Evolutionary conservation across 1,140 invertebrate genomes (phyloP).

Genomic region (Lasioglossum albipes): DNA sequence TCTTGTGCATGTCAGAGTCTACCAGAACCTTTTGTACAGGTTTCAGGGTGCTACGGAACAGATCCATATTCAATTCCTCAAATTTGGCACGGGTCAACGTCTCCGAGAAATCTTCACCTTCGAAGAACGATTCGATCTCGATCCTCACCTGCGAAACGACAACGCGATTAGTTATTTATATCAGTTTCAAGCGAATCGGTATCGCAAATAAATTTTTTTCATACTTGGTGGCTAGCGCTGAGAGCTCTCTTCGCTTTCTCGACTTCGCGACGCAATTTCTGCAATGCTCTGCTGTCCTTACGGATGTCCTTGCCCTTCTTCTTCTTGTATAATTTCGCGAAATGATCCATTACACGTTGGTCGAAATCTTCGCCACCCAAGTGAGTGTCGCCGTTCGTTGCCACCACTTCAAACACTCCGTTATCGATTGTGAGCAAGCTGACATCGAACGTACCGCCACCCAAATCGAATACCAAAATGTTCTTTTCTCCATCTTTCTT

Average conservation of each 20-base stretch:
- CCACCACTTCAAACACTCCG: conserved; percentile 94
- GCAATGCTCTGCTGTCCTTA: conserved; percentile 96
- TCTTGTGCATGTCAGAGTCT: conserved; percentile 99
- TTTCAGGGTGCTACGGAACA: conserved; percentile 98
- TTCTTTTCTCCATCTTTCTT: conserved; percentile 99
- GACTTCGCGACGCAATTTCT: conserved; percentile 97
- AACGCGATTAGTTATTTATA: background rate
- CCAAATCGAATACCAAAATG: conserved; percentile 99
- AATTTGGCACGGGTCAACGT: conserved; percentile 99
- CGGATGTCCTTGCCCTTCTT: conserved; percentile 99
- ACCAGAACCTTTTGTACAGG: conserved; percentile 99
- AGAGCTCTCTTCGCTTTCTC: conserved; percentile 98
- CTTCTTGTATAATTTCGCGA: conserved; percentile 99
- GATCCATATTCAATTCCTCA: conserved; percentile 99
- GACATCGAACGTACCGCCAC: conserved; percentile 99
- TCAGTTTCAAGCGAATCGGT: background rate
- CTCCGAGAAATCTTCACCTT: conserved; percentile 99
- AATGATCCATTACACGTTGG: conserved; percentile 98
- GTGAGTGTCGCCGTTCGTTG: conserved; percentile 99
- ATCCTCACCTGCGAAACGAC: conserved; percentile 86
- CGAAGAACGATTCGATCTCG: conserved; percentile 99
- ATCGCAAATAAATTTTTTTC: background rate
- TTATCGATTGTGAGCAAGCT: conserved; percentile 99
- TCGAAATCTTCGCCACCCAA: conserved; percentile 99
- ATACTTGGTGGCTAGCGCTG: conserved; percentile 93